These are phyloP conservation scores for Scomber scombrus DNA, from an alignment of 2,113 vertebrate species.

Conservation along the genomic window DNA sequence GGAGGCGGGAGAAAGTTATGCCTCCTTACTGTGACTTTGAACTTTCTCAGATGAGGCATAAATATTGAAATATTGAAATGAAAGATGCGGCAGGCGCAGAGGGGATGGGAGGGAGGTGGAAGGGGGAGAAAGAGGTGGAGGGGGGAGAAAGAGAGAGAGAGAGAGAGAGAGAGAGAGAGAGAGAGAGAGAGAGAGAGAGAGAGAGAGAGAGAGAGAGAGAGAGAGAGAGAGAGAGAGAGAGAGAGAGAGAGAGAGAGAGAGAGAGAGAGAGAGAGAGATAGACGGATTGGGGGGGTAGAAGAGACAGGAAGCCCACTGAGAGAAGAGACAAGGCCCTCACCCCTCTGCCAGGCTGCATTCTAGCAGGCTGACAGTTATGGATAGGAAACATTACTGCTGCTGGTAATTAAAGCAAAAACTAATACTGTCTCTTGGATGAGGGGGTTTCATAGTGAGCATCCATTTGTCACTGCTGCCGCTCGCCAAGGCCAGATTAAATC, in stretches of 20 bases:
- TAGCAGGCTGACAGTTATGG: conserved; percentile 96
- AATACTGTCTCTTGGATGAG: conserved; percentile 95
- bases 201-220: conserved; percentile 71
- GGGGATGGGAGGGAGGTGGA: conserved; percentile 82
- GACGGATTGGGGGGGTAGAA: conserved; percentile 75
- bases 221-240: conserved; percentile 71
- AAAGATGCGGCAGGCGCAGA: conserved; percentile 87
- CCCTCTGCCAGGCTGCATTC: conserved; percentile 94
- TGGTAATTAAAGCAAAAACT: conserved; percentile 99
- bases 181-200: conserved; percentile 75
- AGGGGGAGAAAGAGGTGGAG: conserved; percentile 76
- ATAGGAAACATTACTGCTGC: conserved; percentile 97
- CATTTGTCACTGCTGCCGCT: conserved; percentile 92
- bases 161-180: conserved; percentile 75
- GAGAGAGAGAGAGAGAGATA: conserved; percentile 80
- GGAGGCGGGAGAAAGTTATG: conserved; percentile 84
- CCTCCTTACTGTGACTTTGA: conserved; percentile 96
- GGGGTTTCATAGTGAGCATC: conserved; percentile 91
- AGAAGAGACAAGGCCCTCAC: conserved; percentile 95
- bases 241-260: conserved; percentile 74
- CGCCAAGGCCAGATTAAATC: conserved; percentile 91
- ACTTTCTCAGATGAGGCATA: conserved; percentile 89
- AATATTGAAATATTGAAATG: conserved; percentile 99
- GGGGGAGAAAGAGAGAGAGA: conserved; percentile 66
- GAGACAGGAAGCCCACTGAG: conserved; percentile 93